Evolutionary conservation across 2,888 invertebrate genomes (phyloP).

Genomic region (Seira musarum): DNA sequence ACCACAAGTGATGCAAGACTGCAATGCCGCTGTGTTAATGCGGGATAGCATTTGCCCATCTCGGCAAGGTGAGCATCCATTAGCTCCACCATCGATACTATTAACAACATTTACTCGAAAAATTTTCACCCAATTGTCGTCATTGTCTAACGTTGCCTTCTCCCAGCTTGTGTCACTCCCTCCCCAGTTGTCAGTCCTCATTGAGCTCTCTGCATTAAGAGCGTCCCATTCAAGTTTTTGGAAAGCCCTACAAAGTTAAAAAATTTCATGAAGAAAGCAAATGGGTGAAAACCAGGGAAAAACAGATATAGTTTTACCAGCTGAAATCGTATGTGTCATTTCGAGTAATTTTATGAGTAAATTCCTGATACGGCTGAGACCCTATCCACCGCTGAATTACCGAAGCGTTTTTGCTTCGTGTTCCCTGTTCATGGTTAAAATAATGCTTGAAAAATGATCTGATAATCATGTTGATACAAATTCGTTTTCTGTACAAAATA

Average conservation of each 20-base stretch:
- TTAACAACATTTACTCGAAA: constrained; percentile 76
- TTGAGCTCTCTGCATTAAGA: constrained; percentile 24
- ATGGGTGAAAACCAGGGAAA: too few relatives aligned
- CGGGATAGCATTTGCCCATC: constrained; percentile 70
- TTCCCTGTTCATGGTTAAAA: too few relatives aligned
- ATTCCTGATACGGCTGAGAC: constrained; percentile 71
- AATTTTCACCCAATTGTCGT: constrained; percentile 74
- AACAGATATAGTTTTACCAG: constrained; percentile 71
- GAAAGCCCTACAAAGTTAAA: constrained; percentile 72
- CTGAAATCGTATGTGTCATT: constrained; percentile 73
- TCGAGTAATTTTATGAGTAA: constrained; percentile 71
- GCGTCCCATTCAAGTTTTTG: constrained; percentile 71
- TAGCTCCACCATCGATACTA: constrained; percentile 75
- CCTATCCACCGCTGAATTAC: constrained; percentile 73
- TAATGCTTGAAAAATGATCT: constrained; percentile 43
- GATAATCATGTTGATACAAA: too few relatives aligned
- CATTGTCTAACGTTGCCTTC: constrained; percentile 50
- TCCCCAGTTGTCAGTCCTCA: constrained; percentile 41
- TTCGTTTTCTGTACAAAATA: background rate
- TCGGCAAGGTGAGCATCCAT: constrained; percentile 74
- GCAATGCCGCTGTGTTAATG: constrained; percentile 32
- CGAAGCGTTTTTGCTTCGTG: constrained; percentile 71
- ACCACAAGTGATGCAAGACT: constrained; percentile 62
- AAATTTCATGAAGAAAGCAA: too few relatives aligned
- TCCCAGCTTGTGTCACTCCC: constrained; percentile 45